These are phyloP conservation scores for Trogon surrucura DNA, from an alignment of 2,113 vertebrate genomes.

Conservation along the genomic window DNA sequence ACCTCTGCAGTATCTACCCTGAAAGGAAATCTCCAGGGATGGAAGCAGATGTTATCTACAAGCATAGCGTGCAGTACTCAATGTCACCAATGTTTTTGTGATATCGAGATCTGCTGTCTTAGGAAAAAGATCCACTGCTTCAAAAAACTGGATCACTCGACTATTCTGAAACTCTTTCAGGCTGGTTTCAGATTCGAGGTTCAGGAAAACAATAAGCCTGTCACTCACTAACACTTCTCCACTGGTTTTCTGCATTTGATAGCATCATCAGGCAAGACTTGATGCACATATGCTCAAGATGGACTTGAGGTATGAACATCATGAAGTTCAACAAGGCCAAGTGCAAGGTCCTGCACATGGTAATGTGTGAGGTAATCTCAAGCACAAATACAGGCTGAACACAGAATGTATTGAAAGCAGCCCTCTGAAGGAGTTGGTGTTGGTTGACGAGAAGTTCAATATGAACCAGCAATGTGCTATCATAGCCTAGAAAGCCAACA, in stretches of 20 bases:
- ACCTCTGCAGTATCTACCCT: background rate
- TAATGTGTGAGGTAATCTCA: too few species aligned
- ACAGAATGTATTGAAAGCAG: too few species aligned
- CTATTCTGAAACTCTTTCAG: background rate
- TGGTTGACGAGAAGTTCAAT: too few species aligned
- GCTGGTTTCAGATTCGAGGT: background rate
- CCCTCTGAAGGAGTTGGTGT: too few species aligned
- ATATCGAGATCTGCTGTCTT: background rate
- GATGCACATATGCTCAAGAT: background rate
- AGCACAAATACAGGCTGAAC: too few species aligned
- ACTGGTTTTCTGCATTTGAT: background rate
- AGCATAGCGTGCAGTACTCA: background rate
- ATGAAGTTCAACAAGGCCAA: too few species aligned
- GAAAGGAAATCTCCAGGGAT: background rate
- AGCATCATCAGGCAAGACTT: background rate
- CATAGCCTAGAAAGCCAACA: too few species aligned
- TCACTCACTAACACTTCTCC: background rate
- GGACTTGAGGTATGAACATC: background rate
- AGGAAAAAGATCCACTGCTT: background rate
- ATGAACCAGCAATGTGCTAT: too few species aligned
- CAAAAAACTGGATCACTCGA: background rate
- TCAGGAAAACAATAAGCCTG: background rate
- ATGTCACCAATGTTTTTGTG: background rate
- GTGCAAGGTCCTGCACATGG: too few species aligned
- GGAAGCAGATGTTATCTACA: background rate